Evolutionary conservation across 1,140 invertebrate genomes (phyloP), one percentile per base, ranked within the genome.

Genomic region (Physella acuta): DNA sequence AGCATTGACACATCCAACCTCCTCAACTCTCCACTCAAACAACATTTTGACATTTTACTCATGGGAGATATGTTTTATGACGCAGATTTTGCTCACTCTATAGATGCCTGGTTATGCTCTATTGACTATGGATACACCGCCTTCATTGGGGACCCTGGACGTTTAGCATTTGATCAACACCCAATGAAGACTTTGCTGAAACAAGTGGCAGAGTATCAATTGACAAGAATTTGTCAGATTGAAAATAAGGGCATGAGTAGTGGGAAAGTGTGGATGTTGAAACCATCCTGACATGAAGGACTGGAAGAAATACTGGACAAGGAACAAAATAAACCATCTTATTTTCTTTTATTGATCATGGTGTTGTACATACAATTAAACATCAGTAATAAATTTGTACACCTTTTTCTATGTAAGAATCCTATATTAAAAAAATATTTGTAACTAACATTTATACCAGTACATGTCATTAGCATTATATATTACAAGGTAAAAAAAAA

Each of bases 51-150:
- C 60, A 52, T 76, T 39, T 39, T 80, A 24, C 60, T 80, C 30
- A 51, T 80, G 24, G 78, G 78, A n/a, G 78, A 80, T 49, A 80
- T 80, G 78, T 76, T 80, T 66, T 80, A 80, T 72, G 76, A 79
- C 52, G 14, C 16, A 20, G 26, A 73, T 11, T 75, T 79, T 70
- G 55, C 67, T 11, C n/a, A 73, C 24, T 36, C 39, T 1, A 69
- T 80, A 8, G 67, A 33, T 52, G 26, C 63, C 24, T 80, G 77
- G 78, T 17, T 79, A 20, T 17, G 59, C 4, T 2, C 28, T 3
- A n/a, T 75, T 30, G 24, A 33, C 30, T 1, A 28, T 2, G 56
- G 66, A 2, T 56, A 39, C 16, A 64, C 71, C 53, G 55, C 75
- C 3, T 65, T 71, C 4, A 71, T 77, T 36, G 72, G 75, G 36